These are phyloP conservation scores for Agapornis roseicollis DNA, from an alignment of 2,113 vertebrate species.

Conservation along the genomic window DNA sequence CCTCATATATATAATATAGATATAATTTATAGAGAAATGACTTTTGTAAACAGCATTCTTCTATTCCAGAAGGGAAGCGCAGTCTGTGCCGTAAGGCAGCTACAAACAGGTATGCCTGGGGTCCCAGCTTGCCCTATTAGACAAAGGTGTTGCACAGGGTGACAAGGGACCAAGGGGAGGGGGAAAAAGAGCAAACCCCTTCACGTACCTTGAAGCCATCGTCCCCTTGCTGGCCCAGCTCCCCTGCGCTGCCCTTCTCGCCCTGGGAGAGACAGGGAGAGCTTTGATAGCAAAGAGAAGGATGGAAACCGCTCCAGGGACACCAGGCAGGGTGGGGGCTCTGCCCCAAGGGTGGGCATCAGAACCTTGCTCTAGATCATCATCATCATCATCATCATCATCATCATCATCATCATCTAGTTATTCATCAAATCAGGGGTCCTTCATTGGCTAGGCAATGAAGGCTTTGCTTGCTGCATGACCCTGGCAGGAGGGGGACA, in stretches of 20 bases:
- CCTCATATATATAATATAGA: background rate
- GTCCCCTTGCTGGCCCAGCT: constrained; percentile 74
- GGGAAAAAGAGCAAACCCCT: background rate
- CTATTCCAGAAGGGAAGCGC: constrained; percentile 10
- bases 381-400: background rate
- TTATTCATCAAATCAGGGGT: background rate
- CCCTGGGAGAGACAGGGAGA: constrained; percentile 73
- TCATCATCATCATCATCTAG: background rate
- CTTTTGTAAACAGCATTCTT: constrained; percentile 48
- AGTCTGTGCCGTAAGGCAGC: background rate
- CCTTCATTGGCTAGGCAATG: rapidly evolving
- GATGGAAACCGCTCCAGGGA: background rate
- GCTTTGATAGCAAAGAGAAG: background rate
- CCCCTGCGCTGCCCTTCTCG: constrained; percentile 78
- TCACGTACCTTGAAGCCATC: constrained; percentile 78
- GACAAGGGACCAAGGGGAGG: background rate
- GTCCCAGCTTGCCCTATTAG: constrained; percentile 78
- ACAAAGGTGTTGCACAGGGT: background rate
- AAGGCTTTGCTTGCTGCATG: background rate
- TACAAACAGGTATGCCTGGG: background rate
- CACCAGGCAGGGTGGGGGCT: background rate
- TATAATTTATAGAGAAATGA: constrained; percentile 49
- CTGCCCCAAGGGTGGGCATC: too few species aligned
- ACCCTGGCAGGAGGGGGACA: background rate
- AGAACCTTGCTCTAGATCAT: background rate